A percentile compares a stretch with the other conserved stretches of the same genome.
Conservation (phyloP, 2,113 vertebrate genomes). For the Corydoras sp. region DNA sequence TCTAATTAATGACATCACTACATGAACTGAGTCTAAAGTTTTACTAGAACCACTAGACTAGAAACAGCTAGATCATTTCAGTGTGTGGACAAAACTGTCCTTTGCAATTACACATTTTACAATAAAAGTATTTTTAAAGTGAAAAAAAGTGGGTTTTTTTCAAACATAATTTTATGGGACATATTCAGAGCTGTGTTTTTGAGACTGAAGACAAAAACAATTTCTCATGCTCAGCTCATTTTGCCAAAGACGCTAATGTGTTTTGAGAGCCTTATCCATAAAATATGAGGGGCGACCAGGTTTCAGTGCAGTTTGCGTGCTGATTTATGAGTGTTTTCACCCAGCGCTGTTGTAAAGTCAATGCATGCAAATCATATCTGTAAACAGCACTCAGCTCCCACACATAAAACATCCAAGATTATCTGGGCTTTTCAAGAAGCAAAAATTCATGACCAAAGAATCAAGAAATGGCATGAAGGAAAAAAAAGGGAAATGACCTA, state of each 20-base stretch:
- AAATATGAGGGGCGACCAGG: slow-evolving; percentile 18
- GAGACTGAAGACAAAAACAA: neutral
- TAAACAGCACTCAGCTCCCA: slow-evolving; percentile 30
- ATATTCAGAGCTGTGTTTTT: neutral
- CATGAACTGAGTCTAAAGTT: no score
- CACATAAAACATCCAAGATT: slow-evolving; percentile 18
- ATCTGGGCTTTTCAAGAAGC: slow-evolving; percentile 6
- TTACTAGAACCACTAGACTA: no score
- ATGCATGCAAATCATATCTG: slow-evolving; percentile 27
- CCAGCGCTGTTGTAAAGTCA: slow-evolving; percentile 25
- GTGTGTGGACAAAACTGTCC: no score
- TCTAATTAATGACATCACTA: no score
- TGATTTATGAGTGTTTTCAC: slow-evolving; percentile 33
- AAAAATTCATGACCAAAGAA: neutral
- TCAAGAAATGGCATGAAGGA: no score
- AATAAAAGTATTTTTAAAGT: no score
- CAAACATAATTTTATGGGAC: neutral
- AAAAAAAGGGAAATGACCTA: no score
- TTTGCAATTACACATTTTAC: no score
- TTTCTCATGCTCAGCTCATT: neutral
- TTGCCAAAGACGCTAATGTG: slow-evolving; percentile 2
- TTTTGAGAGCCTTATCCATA: slow-evolving; percentile 31
- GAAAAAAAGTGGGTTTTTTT: no score
- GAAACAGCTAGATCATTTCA: no score
- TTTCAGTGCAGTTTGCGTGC: neutral